Base-by-base conservation (phyloP, 2,888 invertebrate species). In the Tryphoninae sp. region DNA sequence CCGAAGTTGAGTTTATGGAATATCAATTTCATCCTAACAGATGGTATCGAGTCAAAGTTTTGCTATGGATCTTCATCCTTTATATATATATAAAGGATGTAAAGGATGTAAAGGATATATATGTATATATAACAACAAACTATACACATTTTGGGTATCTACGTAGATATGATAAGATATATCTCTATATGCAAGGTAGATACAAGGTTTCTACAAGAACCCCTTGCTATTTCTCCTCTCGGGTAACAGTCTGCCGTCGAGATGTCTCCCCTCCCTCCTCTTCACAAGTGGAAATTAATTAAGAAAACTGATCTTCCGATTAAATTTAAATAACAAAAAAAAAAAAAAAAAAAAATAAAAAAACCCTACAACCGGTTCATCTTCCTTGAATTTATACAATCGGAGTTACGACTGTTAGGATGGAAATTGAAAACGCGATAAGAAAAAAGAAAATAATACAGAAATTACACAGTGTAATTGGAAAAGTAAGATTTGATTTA, bases 1-100 rank as follows among this genome's bases (percentile, higher is more conserved):
- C 4, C 9, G 19, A 67, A 67, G 67, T 55, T 26, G 45, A 62
- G 62, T 79, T 79, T 62, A 79, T 74, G 68, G 73, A 67, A 79
- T 79, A 79, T 74, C 74, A 69, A 79, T 79, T 79, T 73, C 58
- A 33, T 59, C 11, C 16, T 45, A 55, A 69, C 64, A 75, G 62
- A 75, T 45, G 45, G 59, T 55, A 69, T 74, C 53, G 61, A 45
- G 45, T 26, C 61, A 19, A 67, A 78, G 73, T 73, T 78, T 42
- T 11, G n/a, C 22, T 55, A 51, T 19, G 9, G 33, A 4, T 33
- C 45, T 19, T 8, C 8, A 55, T 1, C 22, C 55, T 16, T 9
- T 55, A 55, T 22, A 16, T 55, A 26, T 55, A 55, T 55, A 16
- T 55, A 19, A 19, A 19, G 19, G 19, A 19, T 19, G 19, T 19